Evolutionary conservation across 2,113 vertebrate genomes (phyloP), one percentile per base, ranked within the genome.

Genomic region (Phrynosoma platyrhinos): DNA sequence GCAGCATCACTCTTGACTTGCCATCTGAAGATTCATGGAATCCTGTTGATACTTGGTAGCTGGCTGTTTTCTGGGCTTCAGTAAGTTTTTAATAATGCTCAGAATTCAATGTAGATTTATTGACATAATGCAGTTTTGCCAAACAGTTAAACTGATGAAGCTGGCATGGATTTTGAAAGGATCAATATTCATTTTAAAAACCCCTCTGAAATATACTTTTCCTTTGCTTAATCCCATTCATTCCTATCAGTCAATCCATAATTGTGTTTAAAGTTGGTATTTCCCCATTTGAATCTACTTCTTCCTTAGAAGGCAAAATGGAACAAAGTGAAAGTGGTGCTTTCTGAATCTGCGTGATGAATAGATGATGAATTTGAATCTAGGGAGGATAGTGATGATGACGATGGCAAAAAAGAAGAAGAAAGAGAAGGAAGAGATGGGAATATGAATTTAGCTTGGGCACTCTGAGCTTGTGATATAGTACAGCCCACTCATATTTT

Each of bases 41-140:
- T 84, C 78, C 90, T 96, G 90, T 85, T 93, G 83, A 91, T 40
- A 14, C 95, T 95, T 95, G 95, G 95, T 96, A 93, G 92, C 93
- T 94, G 93, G 74, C 92, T 93, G 95, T 96, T 96, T 95, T 92
- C 87, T 84, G 87, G 94, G 93, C 92, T 94, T 89, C 90, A 94
- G 94, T 93, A 97, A 95, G 93, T 96, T 96, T 96, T 95, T 95
- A 74, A 95, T 95, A 95, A 91, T 30, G 0, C 92, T 95, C 94
- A 94, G 95, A 94, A 94, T 93, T 75, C 89, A 89, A 89, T 93
- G 86, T 90, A 94, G 89, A 91, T 96, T 96, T 96, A 95, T 95
- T 92, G 96, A 95, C 92, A 95, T 88, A 80, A 58, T 91, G 89
- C 21, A 86, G 90, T 95, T 96, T 96, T 93, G 93, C 92, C 92